phyloP scores from a whole-genome alignment of 2,888 invertebrate genomes.

The Gastracanthus pulcherrimus region DNA sequence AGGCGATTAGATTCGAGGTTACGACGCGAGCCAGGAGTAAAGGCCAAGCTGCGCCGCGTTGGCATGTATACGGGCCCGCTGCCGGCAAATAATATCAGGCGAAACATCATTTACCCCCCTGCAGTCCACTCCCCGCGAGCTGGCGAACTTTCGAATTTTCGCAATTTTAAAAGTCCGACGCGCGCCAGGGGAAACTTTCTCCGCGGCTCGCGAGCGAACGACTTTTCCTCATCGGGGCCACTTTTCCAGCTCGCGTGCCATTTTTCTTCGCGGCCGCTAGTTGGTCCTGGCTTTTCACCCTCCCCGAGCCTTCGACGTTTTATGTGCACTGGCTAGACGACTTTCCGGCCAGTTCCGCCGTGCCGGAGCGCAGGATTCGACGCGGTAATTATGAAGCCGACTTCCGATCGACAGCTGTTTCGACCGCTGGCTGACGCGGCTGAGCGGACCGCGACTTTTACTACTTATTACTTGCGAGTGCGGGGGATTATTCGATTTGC shows the following conservation, averaged over 20 bases:
- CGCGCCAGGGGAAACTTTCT: not conserved
- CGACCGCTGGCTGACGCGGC: conserved; percentile 9
- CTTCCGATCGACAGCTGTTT: too few relatives aligned
- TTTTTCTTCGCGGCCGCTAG: not conserved
- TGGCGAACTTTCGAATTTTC: conserved; percentile 52
- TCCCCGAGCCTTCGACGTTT: not conserved
- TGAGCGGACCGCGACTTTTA: conserved; percentile 24
- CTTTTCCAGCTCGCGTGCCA: not conserved
- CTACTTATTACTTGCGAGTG: conserved; percentile 33
- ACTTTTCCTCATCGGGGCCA: conserved; percentile 40
- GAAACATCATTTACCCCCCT: conserved; percentile 41
- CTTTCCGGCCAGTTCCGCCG: not conserved
- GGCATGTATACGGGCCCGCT: too few relatives aligned
- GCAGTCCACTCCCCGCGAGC: not conserved
- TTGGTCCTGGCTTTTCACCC: not conserved
- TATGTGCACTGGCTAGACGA: too few relatives aligned
- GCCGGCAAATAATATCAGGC: conserved; percentile 44
- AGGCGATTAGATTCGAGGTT: conserved; percentile 34
- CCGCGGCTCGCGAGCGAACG: not conserved
- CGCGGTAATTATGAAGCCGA: not conserved
- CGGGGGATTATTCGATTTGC: not conserved
- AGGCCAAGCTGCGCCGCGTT: not conserved
- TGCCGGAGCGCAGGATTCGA: not conserved
- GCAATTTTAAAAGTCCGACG: conserved; percentile 50
- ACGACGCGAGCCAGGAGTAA: not conserved